Conservation (phyloP, 2,888 invertebrate species). For the Ethmia dodecea region DNA sequence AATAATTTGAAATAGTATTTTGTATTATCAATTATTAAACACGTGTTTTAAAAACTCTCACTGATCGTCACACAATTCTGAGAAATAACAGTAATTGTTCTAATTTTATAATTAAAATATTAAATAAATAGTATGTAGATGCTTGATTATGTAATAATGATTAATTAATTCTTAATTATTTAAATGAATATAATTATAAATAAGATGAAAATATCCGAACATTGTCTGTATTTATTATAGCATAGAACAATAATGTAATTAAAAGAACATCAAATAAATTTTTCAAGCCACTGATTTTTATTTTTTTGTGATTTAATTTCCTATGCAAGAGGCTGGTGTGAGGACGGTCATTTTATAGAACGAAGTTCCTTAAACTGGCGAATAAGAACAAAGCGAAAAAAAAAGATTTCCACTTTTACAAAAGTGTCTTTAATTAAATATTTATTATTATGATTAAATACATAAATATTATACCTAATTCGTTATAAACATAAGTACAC, state of each 20-base stretch:
- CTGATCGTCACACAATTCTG: conserved; percentile 2
- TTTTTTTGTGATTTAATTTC: conserved; percentile 11
- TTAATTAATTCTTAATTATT: conserved; percentile 56
- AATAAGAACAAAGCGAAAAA: too few relatives aligned
- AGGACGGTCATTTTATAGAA: too few relatives aligned
- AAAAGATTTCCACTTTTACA: too few relatives aligned
- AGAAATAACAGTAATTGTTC: conserved; percentile 26
- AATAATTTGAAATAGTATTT: too few relatives aligned
- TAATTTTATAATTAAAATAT: conserved; percentile 62
- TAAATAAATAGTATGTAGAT: conserved; percentile 43
- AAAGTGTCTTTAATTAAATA: too few relatives aligned
- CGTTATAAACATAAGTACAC: too few relatives aligned
- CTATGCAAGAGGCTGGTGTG: too few relatives aligned
- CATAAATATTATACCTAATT: too few relatives aligned
- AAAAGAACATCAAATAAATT: conserved; percentile 73
- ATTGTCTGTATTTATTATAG: conserved; percentile 76
- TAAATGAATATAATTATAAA: conserved; percentile 62
- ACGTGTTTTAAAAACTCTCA: conserved; percentile 1
- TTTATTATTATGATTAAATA: too few relatives aligned
- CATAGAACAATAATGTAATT: conserved; percentile 70
- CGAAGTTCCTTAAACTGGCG: too few relatives aligned
- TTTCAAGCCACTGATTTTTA: conserved; percentile 67
- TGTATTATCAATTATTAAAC: too few relatives aligned
- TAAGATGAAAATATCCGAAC: conserved; percentile 62
- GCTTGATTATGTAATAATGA: conserved; percentile 58